Evolutionary conservation across 2,888 invertebrate species (phyloP).

Genomic region (Lasioglossum marginatum): DNA sequence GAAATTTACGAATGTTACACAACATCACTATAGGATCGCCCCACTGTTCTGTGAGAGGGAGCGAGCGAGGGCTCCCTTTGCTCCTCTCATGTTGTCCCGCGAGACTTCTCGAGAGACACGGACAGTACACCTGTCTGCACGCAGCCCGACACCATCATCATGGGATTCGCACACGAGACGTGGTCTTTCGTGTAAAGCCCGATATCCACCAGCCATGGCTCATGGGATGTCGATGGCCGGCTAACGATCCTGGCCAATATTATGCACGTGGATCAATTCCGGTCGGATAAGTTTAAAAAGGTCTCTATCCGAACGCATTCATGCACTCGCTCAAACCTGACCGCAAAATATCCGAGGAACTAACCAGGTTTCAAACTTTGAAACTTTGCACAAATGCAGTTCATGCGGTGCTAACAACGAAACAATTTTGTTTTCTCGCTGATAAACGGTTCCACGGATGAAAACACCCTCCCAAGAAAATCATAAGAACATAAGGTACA

Average conservation of each 20-base stretch:
- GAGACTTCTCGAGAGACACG: neutral
- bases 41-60: too few species aligned
- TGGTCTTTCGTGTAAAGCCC: conserved; percentile 48
- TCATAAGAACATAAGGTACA: too few species aligned
- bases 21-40: neutral
- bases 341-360: neutral
- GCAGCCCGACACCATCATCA: conserved; percentile 7
- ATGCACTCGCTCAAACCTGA: conserved; percentile 38
- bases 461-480: too few species aligned
- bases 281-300: neutral
- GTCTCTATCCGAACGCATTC: neutral
- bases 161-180: conserved; percentile 33
- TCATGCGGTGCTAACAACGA: neutral
- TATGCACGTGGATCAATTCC: neutral
- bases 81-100: neutral
- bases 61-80: neutral
- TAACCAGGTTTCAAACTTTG: neutral
- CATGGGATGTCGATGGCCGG: neutral
- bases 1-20: neutral
- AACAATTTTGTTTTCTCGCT: neutral
- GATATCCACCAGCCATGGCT: conserved; percentile 8
- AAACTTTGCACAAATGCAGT: neutral
- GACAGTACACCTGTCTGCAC: conserved; percentile 8
- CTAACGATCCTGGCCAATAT: neutral
- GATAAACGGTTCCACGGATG: neutral